These are phyloP conservation scores for Xestobium rufovillosum DNA, from an alignment of 2,888 invertebrate genomes.

Conservation along the genomic window DNA sequence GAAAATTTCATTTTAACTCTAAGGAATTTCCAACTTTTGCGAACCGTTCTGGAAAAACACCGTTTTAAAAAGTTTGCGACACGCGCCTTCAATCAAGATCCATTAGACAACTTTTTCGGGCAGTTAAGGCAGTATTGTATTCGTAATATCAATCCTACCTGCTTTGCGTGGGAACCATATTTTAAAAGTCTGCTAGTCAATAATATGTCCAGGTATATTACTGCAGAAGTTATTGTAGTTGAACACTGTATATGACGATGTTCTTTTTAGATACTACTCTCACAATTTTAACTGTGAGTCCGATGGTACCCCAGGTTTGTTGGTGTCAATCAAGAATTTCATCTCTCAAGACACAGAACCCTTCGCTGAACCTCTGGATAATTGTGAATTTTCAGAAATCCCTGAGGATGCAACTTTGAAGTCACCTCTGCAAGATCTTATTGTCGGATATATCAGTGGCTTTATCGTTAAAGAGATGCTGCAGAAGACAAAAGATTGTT, in stretches of 20 bases:
- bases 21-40: slow-evolving; percentile 1
- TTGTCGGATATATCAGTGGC: not conserved
- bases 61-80: slow-evolving; percentile 5
- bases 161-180: slow-evolving; percentile 11
- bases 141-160: slow-evolving; percentile 18
- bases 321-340: no score
- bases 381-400: no score
- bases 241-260: no score
- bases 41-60: not conserved
- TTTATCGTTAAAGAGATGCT: not conserved
- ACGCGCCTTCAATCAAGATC: slow-evolving; percentile 19
- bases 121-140: slow-evolving; percentile 18
- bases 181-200: slow-evolving; percentile 20
- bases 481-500: not conserved
- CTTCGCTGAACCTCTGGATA: no score
- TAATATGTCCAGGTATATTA: slow-evolving; percentile 18
- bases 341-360: no score
- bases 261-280: no score
- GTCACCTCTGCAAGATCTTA: not conserved
- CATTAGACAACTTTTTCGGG: slow-evolving; percentile 22
- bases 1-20: slow-evolving; percentile 3
- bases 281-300: no score
- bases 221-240: slow-evolving; percentile 15
- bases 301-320: no score
- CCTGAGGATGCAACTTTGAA: slow-evolving; percentile 1